Base-by-base conservation (phyloP, 2,888 invertebrate species). In the Drosophila kuntzei region DNA sequence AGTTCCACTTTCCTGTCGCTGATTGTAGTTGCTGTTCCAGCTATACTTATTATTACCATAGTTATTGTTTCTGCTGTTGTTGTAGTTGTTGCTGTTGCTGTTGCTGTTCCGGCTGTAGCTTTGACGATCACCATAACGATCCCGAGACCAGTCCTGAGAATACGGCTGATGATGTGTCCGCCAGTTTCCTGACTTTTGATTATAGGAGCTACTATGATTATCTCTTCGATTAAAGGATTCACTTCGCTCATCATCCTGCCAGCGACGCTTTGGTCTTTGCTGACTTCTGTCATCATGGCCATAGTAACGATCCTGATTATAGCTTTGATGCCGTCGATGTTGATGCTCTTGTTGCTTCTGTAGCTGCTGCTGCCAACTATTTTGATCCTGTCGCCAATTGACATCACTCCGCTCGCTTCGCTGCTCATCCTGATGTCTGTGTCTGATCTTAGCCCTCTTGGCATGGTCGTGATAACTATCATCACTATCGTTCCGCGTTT, bases 321-420 rank as follows among this genome's bases (percentile, higher is more conserved):
- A 11, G 4, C 14, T 22, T 41, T 29, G 41, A 41, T 43, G n/a
- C 8, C 27, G 27, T 27, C 9, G 27, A 27, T 27, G 0, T 27
- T 27, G 27, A 27, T 27, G 9, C 27, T 27, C 27, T 5, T 44
- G 20, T 18, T 20, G 20, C n/a, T 18, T n/a, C 3, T 20, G 32
- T 37, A 32, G 39, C 11, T 46, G 32, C 9, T 37, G 29, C 29
- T 14, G 37, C 44, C 51, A 69, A 34, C 7, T 14, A 14, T 9
- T 27, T n/a, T 36, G 50, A 25, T 55, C 32, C 18, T 47, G 29
- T 3, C 57, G 66, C 66, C 57, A 73, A 14, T 32, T 65, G 1
- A n/a, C 22, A 2, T 32, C 12, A 1, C 14, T 47, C 0, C 3
- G n/a, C n/a, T 25, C 39, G n/a, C 20, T 29, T 1, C 12, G 27